A percentile compares a stretch with the other conserved stretches of the same genome.
phyloP scores from a whole-genome alignment of 1,140 invertebrate species.

The Leptinotarsa undecemlineata region DNA sequence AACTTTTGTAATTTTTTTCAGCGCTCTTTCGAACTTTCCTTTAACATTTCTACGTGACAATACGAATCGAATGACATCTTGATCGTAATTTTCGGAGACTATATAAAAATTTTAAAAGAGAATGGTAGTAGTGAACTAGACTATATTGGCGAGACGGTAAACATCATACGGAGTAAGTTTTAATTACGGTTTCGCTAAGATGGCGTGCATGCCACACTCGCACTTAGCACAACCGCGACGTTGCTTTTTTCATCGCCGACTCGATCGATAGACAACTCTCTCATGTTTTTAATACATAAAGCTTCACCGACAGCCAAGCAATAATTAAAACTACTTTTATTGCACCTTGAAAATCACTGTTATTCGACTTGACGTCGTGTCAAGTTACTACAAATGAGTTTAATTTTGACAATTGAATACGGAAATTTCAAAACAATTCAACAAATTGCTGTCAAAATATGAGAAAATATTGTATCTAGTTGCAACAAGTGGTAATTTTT shows the following conservation, averaged over 20 bases:
- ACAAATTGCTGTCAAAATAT: background rate
- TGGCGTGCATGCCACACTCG: constrained; percentile 57
- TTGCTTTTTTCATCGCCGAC: constrained; percentile 49
- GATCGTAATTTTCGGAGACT: no score
- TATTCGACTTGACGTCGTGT: constrained; percentile 15
- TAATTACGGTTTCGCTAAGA: constrained; percentile 57
- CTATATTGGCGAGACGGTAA: constrained; percentile 28
- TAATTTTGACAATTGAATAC: background rate
- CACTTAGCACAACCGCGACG: constrained; percentile 56
- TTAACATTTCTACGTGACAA: no score
- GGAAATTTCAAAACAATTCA: background rate
- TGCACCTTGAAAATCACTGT: constrained; percentile 16
- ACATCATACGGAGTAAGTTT: constrained; percentile 45
- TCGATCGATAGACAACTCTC: constrained; percentile 54
- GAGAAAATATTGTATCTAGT: background rate
- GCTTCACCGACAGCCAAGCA: constrained; percentile 35
- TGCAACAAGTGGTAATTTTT: background rate
- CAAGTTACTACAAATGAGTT: background rate
- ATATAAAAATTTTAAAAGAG: no score
- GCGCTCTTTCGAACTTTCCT: no score
- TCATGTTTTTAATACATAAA: constrained; percentile 54
- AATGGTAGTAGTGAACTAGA: no score
- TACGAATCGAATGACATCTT: no score
- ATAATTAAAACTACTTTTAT: constrained; percentile 25
- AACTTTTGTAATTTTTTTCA: no score